Evolutionary conservation across 2,888 invertebrate genomes (phyloP).

Genomic region (Lochmaea capreae): DNA sequence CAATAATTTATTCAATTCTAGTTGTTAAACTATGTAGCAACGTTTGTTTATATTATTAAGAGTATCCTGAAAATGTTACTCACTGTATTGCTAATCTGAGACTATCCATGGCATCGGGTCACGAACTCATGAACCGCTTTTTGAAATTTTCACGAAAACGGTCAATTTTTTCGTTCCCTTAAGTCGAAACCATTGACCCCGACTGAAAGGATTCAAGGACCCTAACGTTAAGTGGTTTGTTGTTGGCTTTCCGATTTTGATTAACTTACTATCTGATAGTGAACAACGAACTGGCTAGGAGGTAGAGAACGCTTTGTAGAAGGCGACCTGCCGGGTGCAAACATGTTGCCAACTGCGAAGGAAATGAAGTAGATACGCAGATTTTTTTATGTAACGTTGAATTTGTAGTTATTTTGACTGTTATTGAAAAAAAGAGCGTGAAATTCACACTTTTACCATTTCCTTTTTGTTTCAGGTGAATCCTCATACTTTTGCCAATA

Average conservation of each 20-base stretch:
- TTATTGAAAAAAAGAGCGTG: no score
- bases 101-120: slow-evolving; percentile 43
- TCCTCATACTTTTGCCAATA: no score
- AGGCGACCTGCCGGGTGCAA: slow-evolving; percentile 21
- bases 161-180: slow-evolving; percentile 2
- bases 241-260: neutral
- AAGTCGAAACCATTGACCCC: slow-evolving; percentile 14
- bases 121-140: slow-evolving; percentile 13
- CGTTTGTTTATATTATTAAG: neutral
- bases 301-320: slow-evolving; percentile 12
- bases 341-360: slow-evolving; percentile 16
- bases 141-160: slow-evolving; percentile 7
- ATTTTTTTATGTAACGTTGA: neutral
- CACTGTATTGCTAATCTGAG: slow-evolving; percentile 49
- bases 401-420: no score
- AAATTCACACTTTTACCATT: no score
- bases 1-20: neutral
- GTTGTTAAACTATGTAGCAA: neutral
- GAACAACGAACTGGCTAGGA: slow-evolving; percentile 24
- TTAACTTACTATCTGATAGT: neutral
- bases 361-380: neutral
- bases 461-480: no score
- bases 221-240: slow-evolving; percentile 7
- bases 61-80: slow-evolving; percentile 31
- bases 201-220: neutral